Evolutionary conservation across 2,888 invertebrate species (phyloP).

Genomic region (Eupithecia dodoneata): DNA sequence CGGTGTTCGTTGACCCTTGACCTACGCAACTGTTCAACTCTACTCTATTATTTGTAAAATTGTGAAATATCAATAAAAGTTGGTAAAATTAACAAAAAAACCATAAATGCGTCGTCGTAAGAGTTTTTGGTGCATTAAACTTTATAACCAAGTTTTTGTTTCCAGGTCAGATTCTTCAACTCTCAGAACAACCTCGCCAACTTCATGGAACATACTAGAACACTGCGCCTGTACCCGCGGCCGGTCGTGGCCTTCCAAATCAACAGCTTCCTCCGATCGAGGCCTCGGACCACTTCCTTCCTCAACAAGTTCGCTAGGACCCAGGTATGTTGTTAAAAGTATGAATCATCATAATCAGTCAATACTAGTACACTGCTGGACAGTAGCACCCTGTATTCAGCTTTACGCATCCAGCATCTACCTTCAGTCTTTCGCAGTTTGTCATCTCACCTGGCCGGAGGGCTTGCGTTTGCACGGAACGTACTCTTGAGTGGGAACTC

Average conservation of each 20-base stretch:
- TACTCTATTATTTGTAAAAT: neutral
- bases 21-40: too few species aligned
- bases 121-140: too few species aligned
- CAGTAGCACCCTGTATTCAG: too few species aligned
- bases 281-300: constrained; percentile 95
- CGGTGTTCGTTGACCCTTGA: too few species aligned
- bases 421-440: neutral
- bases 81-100: too few species aligned
- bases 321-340: constrained; percentile 83
- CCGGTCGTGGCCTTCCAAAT: constrained; percentile 99
- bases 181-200: constrained; percentile 98
- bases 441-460: neutral
- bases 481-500: too few species aligned
- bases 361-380: too few species aligned
- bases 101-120: too few species aligned
- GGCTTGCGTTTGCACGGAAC: neutral
- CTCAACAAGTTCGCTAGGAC: constrained; percentile 96
- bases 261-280: constrained; percentile 96
- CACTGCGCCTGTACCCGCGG: constrained; percentile 96
- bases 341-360: neutral
- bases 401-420: neutral
- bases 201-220: constrained; percentile 98
- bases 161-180: constrained; percentile 97
- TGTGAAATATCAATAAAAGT: too few species aligned
- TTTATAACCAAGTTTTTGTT: constrained; percentile 13